These are phyloP conservation scores for Syrmaticus mikado DNA, from an alignment of 2,113 vertebrate genomes.

Conservation along the genomic window DNA sequence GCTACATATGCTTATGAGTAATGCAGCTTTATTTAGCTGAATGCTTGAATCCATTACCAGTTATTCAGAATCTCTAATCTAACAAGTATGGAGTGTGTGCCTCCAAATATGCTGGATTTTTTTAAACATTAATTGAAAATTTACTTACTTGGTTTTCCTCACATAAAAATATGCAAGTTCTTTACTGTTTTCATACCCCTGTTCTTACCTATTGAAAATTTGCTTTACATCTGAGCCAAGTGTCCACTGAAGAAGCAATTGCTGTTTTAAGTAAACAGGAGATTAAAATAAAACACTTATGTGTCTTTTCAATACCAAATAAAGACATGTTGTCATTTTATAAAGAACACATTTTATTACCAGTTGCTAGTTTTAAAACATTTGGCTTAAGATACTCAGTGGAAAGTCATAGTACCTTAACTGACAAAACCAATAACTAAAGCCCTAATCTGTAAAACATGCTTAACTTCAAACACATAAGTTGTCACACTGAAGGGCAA, in stretches of 20 bases:
- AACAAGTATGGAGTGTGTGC: conserved; percentile 68
- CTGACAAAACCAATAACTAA: neutral
- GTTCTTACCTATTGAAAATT: neutral
- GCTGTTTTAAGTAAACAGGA: neutral
- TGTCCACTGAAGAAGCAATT: neutral
- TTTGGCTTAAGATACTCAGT: neutral
- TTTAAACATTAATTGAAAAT: conserved; percentile 9
- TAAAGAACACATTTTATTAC: neutral
- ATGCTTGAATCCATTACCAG: conserved; percentile 71
- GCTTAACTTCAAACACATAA: neutral
- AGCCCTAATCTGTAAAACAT: neutral
- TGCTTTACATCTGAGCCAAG: neutral
- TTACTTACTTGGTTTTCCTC: neutral
- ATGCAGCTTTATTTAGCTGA: conserved; percentile 75
- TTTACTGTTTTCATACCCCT: neutral
- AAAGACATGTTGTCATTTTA: neutral
- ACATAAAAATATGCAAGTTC: neutral
- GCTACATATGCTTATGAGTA: conserved; percentile 71
- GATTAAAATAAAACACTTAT: neutral
- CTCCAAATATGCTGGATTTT: conserved; percentile 69
- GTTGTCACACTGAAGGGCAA: neutral
- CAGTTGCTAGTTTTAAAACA: neutral
- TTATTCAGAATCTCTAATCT: conserved; percentile 71
- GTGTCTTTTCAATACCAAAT: neutral
- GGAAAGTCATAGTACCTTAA: neutral